Percentiles rank a stretch among this genome's conserved stretches.
Evolutionary conservation across 2,113 vertebrate species (phyloP).

Genomic region (Okapia johnstoni): DNA sequence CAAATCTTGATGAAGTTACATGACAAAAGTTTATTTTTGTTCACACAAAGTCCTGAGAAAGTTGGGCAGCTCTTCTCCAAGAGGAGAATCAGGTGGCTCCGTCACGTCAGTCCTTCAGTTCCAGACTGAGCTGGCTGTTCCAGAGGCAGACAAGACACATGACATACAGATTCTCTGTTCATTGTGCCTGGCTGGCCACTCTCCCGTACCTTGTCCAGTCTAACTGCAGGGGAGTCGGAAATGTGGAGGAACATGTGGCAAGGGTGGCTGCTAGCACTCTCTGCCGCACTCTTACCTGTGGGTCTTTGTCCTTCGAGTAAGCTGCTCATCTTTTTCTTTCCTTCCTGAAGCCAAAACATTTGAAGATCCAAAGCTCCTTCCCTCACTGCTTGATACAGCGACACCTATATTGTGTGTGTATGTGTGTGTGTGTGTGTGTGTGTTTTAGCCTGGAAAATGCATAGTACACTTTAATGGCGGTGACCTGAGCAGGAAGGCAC

Average conservation of each 20-base stretch:
- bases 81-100: too few species aligned
- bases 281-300: not conserved
- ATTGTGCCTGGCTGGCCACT: not conserved
- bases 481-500: not conserved
- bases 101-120: not conserved
- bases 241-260: accelerated
- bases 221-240: not conserved
- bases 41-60: not conserved
- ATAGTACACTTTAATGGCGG: not conserved
- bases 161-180: not conserved
- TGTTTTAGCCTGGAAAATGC: not conserved
- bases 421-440: not conserved
- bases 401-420: not conserved
- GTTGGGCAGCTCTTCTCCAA: not conserved
- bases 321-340: not conserved
- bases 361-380: not conserved
- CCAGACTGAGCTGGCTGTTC: not conserved
- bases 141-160: not conserved
- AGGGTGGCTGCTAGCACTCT: not conserved
- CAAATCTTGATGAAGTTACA: not conserved
- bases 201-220: not conserved
- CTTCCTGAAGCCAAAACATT: not conserved
- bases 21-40: not conserved
- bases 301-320: not conserved
- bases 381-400: not conserved